Base-by-base conservation (phyloP, 2,113 vertebrate genomes). In the Sporophila hypoxantha region DNA sequence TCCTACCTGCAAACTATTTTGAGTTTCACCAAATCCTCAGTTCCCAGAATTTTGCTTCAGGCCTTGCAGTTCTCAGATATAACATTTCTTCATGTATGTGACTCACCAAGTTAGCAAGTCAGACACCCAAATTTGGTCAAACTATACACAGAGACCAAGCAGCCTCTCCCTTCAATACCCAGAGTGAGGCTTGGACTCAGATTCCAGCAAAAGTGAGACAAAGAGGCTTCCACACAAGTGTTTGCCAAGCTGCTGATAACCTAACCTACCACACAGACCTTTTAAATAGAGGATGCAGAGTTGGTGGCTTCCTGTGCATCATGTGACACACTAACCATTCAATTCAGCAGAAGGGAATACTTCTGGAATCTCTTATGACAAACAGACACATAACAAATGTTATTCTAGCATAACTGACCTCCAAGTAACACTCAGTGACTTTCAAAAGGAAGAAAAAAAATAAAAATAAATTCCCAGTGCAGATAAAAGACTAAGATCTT, bases 381-480 rank as follows among this genome's bases (percentile, higher is more conserved):
- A 26, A 19, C 0, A 0, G 34, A 75, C 3, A 0, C 5, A 9
- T 29, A 76, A 69, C 6, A 89, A 59, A 11, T n/a, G 34, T 21
- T 67, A 23, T 15, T 66, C 20, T 42, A 64, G 8, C 61, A n/a
- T 30, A 68, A 49, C 0, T 41, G 47, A 86, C 21, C 36, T 74
- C 30, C 36, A 64, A 82, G 25, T 42, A 69, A 74, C 29, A 46
- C 32, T 53, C 20, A 74, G 59, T 41, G 30, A 42, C 46, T 21
- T 80, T 70, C 22, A 50, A 71, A 56, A 30, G 68, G 19, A 34
- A 73, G 8, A 17, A 77, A n/a, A 25, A 34, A 46, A 36, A 15
- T 12, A 9, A 47, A 49, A 49, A 71, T 26, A 44, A 49, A 71
- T 37, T 27, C 42, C 19, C 8, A 60, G 8, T 29, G 21, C 5